Percentiles rank a stretch among this genome's conserved stretches.
These are phyloP conservation scores for Zaprionus ornatus DNA, from an alignment of 1,140 invertebrate species.

Conservation along the genomic window DNA sequence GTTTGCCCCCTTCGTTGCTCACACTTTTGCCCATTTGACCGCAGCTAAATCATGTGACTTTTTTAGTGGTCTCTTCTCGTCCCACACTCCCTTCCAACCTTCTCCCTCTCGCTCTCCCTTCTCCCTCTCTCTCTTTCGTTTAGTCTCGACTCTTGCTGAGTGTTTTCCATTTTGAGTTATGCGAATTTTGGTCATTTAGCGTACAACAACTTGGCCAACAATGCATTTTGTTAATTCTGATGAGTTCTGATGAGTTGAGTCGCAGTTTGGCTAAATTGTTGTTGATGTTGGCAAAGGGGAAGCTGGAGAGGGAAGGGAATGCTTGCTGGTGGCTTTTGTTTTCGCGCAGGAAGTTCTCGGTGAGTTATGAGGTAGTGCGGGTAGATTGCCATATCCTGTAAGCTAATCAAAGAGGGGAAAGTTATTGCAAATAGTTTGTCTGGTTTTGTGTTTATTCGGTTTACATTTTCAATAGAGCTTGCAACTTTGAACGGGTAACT, in stretches of 20 bases:
- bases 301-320: not conserved
- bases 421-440: not conserved
- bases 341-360: not conserved
- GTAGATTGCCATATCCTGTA: not conserved
- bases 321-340: not conserved
- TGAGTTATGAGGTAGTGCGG: not conserved
- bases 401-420: not conserved
- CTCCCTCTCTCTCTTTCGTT: conserved; percentile 12
- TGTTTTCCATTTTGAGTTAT: conserved; percentile 60
- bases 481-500: not conserved
- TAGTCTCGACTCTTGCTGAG: conserved; percentile 45
- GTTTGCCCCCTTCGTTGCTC: conserved; percentile 21
- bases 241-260: conserved; percentile 29
- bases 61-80: conserved; percentile 49
- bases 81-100: not conserved
- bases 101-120: not conserved
- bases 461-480: not conserved
- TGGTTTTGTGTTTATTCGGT: not conserved
- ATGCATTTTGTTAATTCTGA: conserved; percentile 56
- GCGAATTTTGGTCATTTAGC: conserved; percentile 70
- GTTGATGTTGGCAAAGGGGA: not conserved
- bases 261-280: conserved; percentile 21
- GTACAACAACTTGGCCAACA: conserved; percentile 56
- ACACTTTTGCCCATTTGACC: conserved; percentile 60
- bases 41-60: conserved; percentile 77